A percentile compares a stretch with the other conserved stretches of the same genome.
Evolutionary conservation across 2,113 vertebrate species (phyloP).

Genomic region (Chelonoidis abingdonii): DNA sequence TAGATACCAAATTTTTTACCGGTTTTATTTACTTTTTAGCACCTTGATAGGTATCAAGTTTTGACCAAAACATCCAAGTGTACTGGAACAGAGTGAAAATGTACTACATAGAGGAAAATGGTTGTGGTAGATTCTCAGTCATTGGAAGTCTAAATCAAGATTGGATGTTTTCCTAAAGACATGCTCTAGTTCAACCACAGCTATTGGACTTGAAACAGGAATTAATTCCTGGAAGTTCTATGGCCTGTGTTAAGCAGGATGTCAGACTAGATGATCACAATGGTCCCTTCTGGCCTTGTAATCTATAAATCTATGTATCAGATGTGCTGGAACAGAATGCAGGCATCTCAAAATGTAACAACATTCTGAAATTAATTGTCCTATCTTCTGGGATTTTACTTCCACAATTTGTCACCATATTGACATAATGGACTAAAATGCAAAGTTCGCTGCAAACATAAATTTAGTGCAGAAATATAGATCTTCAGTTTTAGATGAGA

Average conservation of each 20-base stretch:
- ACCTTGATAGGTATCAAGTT: neutral
- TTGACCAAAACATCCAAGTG: neutral
- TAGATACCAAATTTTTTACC: neutral
- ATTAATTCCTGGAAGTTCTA: neutral
- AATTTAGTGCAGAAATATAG: neutral
- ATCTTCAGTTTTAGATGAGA: neutral
- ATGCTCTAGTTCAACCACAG: neutral
- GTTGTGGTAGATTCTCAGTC: neutral
- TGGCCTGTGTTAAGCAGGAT: neutral
- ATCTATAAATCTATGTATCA: neutral
- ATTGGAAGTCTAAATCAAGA: neutral
- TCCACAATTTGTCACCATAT: neutral
- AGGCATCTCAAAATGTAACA: neutral
- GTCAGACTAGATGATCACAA: neutral
- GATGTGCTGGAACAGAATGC: neutral
- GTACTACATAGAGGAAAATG: neutral
- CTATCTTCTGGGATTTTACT: neutral
- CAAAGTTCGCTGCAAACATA: neutral
- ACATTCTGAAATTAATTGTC: neutral
- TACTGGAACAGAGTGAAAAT: neutral
- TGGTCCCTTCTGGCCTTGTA: neutral
- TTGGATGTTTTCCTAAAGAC: neutral
- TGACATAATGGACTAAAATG: neutral
- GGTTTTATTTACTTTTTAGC: slow-evolving; percentile 5
- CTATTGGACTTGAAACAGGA: neutral